Evolutionary conservation across 2,888 invertebrate genomes (phyloP).

Genomic region (Apantesis nais): DNA sequence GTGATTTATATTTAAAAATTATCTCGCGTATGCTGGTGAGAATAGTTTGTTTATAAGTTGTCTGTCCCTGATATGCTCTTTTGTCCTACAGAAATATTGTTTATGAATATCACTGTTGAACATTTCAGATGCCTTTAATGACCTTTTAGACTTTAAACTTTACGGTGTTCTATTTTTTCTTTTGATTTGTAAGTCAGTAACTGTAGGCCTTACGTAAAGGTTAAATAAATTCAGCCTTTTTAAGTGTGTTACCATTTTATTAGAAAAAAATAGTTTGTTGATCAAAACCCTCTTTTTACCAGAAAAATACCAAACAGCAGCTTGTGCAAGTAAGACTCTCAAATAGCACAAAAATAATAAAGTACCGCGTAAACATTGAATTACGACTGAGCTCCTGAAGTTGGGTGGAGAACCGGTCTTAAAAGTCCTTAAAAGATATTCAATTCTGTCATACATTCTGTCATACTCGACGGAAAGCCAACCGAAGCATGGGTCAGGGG

Average conservation of each 20-base stretch:
- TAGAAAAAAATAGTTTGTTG: neutral
- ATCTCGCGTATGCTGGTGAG: neutral
- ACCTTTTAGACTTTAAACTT: neutral
- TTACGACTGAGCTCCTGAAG: too few relatives aligned
- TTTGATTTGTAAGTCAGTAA: neutral
- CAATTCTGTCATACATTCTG: too few relatives aligned
- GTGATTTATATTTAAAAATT: neutral
- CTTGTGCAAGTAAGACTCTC: too few relatives aligned
- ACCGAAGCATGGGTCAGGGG: too few relatives aligned
- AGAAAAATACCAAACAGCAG: too few relatives aligned
- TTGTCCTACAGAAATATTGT: neutral
- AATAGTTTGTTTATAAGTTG: neutral
- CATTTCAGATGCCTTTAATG: neutral
- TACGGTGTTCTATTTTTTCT: neutral
- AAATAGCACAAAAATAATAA: too few relatives aligned
- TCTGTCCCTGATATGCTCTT: neutral
- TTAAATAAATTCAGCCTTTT: neutral
- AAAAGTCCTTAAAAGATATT: too few relatives aligned
- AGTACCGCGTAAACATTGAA: too few relatives aligned
- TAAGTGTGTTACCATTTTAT: neutral
- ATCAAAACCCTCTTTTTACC: neutral
- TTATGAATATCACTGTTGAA: neutral
- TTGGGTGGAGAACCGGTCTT: too few relatives aligned
- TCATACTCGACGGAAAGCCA: too few relatives aligned
- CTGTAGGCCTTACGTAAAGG: too few relatives aligned